Evolutionary conservation across 2,888 invertebrate genomes (phyloP).

Genomic region (Venustoraphidia nigricollis): DNA sequence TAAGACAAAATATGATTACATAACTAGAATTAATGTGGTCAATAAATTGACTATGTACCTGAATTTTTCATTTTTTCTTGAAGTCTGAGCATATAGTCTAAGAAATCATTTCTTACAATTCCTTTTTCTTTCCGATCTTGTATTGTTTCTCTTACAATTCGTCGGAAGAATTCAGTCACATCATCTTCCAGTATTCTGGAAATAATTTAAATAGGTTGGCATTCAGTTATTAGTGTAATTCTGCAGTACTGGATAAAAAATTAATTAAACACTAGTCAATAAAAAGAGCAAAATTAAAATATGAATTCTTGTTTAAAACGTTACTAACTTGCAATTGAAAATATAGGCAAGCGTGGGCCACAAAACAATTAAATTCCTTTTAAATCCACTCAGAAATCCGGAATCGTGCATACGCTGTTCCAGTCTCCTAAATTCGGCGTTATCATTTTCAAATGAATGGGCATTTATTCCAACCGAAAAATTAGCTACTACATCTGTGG

Average conservation of each 20-base stretch:
- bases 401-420: constrained; percentile 6
- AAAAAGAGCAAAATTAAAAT: background rate
- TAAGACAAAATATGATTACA: too few species aligned
- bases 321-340: constrained; percentile 2
- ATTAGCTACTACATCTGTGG: constrained; percentile 9
- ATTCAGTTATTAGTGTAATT: too few species aligned
- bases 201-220: background rate
- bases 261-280: too few species aligned
- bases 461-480: constrained; percentile 9
- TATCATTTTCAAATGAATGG: constrained; percentile 8
- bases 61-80: constrained; percentile 10
- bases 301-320: background rate
- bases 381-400: background rate
- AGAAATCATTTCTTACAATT: constrained; percentile 27
- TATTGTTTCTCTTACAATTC: constrained; percentile 21
- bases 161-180: constrained; percentile 19
- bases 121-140: constrained; percentile 23
- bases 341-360: constrained; percentile 1
- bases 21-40: too few species aligned
- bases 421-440: constrained; percentile 9
- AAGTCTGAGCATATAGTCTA: constrained; percentile 26
- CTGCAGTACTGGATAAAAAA: too few species aligned
- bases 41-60: background rate
- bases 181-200: constrained; percentile 12
- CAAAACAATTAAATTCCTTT: constrained; percentile 1